Percentiles rank a stretch among this genome's conserved stretches.
These are phyloP conservation scores for Cyprinodon tularosa DNA, from an alignment of 2,113 vertebrate genomes.

Conservation along the genomic window DNA sequence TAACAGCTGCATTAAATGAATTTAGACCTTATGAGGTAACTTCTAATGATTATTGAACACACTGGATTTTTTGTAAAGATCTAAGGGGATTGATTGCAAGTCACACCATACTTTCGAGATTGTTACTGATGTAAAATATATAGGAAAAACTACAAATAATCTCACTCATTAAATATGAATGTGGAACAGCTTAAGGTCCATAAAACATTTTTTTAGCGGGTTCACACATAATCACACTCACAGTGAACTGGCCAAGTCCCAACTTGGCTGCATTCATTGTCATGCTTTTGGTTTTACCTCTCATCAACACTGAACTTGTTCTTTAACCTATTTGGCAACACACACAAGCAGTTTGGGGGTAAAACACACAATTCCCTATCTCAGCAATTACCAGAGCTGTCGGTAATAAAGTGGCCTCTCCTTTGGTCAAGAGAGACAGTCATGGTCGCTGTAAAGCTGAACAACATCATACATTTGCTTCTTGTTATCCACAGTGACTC, in stretches of 20 bases:
- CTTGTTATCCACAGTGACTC: conserved; percentile 55
- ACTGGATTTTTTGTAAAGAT: too few relatives aligned
- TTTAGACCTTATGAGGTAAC: too few relatives aligned
- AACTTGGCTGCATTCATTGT: conserved; percentile 41
- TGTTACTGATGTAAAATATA: too few relatives aligned
- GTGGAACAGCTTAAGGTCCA: too few relatives aligned
- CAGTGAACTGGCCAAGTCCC: conserved; percentile 20
- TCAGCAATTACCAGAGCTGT: conserved; percentile 55
- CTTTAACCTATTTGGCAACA: neutral
- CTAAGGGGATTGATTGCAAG: too few relatives aligned
- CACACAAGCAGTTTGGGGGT: neutral
- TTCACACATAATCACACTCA: conserved; percentile 2
- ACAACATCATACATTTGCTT: conserved; percentile 36
- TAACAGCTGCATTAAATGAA: too few relatives aligned
- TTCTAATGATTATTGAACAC: too few relatives aligned
- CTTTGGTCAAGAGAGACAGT: conserved; percentile 31
- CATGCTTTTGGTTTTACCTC: conserved; percentile 61
- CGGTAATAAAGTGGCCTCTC: conserved; percentile 45
- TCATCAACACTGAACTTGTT: conserved; percentile 37
- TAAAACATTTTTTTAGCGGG: too few relatives aligned
- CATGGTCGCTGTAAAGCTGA: conserved; percentile 27
- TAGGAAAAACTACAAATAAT: too few relatives aligned
- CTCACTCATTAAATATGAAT: too few relatives aligned
- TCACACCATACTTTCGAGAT: too few relatives aligned
- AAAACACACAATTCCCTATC: conserved; percentile 43